Base-by-base conservation (phyloP, 53 echinoderm and acorn worm species). In the Stichopus horrens region DNA sequence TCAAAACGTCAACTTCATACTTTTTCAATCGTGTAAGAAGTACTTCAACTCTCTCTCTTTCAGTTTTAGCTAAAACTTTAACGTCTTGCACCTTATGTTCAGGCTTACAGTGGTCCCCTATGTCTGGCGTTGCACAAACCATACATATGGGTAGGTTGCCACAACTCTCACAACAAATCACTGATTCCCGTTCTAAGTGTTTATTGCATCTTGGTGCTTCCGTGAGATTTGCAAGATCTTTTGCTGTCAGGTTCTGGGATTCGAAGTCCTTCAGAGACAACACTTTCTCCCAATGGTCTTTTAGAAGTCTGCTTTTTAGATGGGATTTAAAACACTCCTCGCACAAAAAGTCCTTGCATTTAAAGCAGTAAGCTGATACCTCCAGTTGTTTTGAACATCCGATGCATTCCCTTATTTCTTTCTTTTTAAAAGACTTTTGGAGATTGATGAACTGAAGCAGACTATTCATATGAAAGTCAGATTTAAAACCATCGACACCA, bases 401-500 rank as follows among this genome's bases (percentile, higher is more conserved):
- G 21, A 76, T 23, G 23, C 76, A 76, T 53, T 51, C 54, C 7
- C 16, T 51, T 13, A 23, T 16, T 53, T 76, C 76, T 76, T 76
- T 9, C 5, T 76, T 53, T 76, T 8, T 14, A 53, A 76, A 51
- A 23, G 76, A 11, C 23, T 76, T 76, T 16, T 53, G 76, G 7
- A 76, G 37, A 7, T 76, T 23, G 21, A 76, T 76, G 37, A 8
- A 76, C 76, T 76, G 52, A 3, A 76, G 52, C 52, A 76, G 21
- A 13, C 16, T 76, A 23, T 76, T 76, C 52, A 53, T 76, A 53
- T 76, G 76, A 7, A 76, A 76, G 76, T 76, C 76, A 23, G 76
- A 23, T 16, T 76, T 76, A 20, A 76, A 76, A 14, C 76, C 76
- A 21, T 76, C 76, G 11, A 76, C 51, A 7, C 76, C 21, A 13